Base-by-base conservation (phyloP, 2,113 vertebrate genomes). In the Podocnemis expansa region DNA sequence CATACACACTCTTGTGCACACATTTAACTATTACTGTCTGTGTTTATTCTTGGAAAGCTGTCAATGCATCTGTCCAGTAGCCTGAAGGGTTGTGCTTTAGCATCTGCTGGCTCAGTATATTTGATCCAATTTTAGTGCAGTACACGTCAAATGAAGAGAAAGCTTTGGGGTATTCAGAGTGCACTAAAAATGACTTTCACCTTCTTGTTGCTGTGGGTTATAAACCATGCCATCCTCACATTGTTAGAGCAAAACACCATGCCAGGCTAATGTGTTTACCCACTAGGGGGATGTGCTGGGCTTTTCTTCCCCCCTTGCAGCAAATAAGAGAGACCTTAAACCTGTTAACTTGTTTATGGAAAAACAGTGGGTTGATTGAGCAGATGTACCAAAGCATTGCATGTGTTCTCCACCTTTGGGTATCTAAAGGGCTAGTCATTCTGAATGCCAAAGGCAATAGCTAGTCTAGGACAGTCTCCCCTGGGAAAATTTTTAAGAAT, bases 1-100 rank as follows among this genome's bases (percentile, higher is more conserved):
- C 63, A 91, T 38, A 84, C 0, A 0, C 52, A 49, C 3, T 87
- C 16, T 0, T 75, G 5, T 19, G 56, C 22, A 63, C 2, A 1
- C 17, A 82, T 86, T 93, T 94, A 82, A 79, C 85, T 89, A 43
- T 89, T 51, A 51, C 34, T 24, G n/a, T 73, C 19, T 0, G 0
- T 55, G 58, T 84, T n/a, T 82, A 80, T 6, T 45, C 2, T 3
- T 10, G 55, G 11, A 60, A 89, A 96, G 38, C 47, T 13, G 84
- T 43, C 60, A 94, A 24, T 89, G 84, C 27, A 3, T 63, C 49
- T 2, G 63, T 2, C 60, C 24, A 84, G 63, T 10, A 12, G 2
- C 56, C 45, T 91, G 27, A 6, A 93, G 82, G 43, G 73, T 41
- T 91, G 17, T 56, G 80, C 29, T 88, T 81, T n/a, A 81, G 78